Evolutionary conservation across 2,888 invertebrate species (phyloP).

Genomic region (Julus scandinavius): DNA sequence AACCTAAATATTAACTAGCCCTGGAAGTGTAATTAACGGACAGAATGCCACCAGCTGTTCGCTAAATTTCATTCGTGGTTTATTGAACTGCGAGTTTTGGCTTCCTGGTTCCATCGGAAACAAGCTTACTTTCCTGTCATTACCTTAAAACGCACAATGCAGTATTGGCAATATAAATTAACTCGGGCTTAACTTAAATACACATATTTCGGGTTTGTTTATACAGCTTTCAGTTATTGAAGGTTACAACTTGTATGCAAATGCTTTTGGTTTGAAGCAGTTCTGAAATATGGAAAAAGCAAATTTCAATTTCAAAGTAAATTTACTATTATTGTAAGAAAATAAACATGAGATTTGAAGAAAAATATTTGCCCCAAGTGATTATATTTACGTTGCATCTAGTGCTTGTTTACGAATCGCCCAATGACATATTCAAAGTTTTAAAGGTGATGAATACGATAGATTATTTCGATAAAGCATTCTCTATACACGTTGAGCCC

Average conservation of each 20-base stretch:
- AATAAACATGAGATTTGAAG: no score
- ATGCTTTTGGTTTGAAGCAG: background rate
- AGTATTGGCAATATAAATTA: background rate
- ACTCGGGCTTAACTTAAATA: background rate
- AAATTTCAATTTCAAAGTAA: background rate
- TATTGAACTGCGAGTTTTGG: constrained; percentile 23
- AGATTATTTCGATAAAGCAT: no score
- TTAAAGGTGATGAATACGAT: no score
- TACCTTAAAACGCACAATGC: background rate
- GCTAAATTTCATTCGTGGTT: constrained; percentile 17
- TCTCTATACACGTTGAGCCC: no score
- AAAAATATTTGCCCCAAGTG: no score
- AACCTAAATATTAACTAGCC: background rate
- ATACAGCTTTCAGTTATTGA: background rate
- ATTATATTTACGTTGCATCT: no score
- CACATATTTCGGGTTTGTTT: background rate
- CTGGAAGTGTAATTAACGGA: constrained; percentile 26
- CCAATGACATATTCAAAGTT: no score
- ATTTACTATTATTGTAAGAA: background rate
- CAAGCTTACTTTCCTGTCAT: background rate
- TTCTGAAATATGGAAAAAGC: background rate
- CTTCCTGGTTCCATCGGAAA: constrained; percentile 8
- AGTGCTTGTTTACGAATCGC: no score
- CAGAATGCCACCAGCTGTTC: background rate
- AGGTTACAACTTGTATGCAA: background rate